phyloP scores from a whole-genome alignment of 2,888 invertebrate genomes.

The Copidosoma aretas region DNA sequence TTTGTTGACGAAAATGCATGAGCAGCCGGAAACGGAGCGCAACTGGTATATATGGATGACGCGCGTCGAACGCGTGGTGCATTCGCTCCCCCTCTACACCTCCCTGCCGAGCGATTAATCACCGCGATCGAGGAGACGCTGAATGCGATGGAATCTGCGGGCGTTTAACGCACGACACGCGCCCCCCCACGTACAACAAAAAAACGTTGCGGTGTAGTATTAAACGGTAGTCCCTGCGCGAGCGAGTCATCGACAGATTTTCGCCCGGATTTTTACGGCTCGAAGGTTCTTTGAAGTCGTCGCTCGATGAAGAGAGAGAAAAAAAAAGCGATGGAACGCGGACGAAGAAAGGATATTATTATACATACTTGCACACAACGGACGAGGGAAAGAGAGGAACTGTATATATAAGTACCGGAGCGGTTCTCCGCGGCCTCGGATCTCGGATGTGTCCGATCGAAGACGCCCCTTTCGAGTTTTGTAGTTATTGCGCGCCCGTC shows the following conservation, averaged over 20 bases:
- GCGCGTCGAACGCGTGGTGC: conserved; percentile 6
- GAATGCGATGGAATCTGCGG: too few relatives aligned
- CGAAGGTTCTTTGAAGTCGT: too few relatives aligned
- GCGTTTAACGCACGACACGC: too few relatives aligned
- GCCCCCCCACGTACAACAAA: too few relatives aligned
- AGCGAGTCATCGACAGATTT: neutral
- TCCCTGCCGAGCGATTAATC: conserved; percentile 20
- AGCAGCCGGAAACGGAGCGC: conserved; percentile 26
- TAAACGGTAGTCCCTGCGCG: neutral
- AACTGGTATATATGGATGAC: conserved; percentile 34
- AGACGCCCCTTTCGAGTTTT: conserved; percentile 29
- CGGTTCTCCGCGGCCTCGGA: neutral
- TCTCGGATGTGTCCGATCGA: conserved; percentile 19
- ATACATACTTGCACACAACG: too few relatives aligned
- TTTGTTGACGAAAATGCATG: conserved; percentile 15
- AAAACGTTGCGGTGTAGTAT: too few relatives aligned
- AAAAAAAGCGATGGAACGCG: neutral
- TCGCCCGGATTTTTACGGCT: too few relatives aligned
- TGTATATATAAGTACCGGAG: too few relatives aligned
- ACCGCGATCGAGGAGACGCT: neutral
- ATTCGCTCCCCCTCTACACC: neutral
- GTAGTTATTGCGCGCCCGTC: conserved; percentile 2
- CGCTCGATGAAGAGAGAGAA: neutral
- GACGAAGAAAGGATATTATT: conserved; percentile 1
- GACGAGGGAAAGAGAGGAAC: too few relatives aligned